phyloP scores from a whole-genome alignment of 2,797 vertebrate genomes.

The Sylvia borin region DNA sequence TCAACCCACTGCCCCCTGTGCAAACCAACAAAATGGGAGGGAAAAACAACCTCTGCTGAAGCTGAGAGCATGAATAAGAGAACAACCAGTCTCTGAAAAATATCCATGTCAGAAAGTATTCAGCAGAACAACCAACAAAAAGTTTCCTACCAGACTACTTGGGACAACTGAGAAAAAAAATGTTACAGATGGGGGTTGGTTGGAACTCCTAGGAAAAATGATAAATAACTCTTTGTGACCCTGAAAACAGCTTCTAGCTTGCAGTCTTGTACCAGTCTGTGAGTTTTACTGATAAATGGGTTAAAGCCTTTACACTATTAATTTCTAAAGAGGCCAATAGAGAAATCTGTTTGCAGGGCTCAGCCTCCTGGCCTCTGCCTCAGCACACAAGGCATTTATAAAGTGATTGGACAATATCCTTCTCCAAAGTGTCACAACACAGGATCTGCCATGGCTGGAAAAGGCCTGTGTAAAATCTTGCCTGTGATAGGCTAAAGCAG shows the following conservation, averaged over 20 bases:
- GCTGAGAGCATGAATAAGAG: background rate
- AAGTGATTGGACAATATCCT: background rate
- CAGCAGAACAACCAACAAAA: background rate
- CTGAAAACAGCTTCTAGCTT: background rate
- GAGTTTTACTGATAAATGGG: background rate
- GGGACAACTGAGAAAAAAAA: background rate
- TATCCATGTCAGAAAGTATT: fast-evolving
- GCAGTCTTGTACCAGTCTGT: background rate
- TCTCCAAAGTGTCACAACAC: background rate
- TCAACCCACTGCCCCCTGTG: background rate
- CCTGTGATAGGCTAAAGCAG: background rate
- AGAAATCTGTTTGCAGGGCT: background rate
- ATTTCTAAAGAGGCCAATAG: background rate
- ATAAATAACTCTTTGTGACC: background rate
- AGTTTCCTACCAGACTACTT: background rate
- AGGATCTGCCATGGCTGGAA: background rate
- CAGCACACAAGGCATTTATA: background rate
- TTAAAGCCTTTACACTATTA: background rate
- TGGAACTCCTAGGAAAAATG: background rate
- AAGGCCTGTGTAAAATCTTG: background rate
- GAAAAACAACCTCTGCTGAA: background rate
- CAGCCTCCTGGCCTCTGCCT: background rate
- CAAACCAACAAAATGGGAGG: background rate
- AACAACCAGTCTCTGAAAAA: background rate
- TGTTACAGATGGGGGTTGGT: background rate